Evolutionary conservation across 1,140 invertebrate species (phyloP), one percentile per base, ranked within the genome.

Genomic region (Drosophila varians): DNA sequence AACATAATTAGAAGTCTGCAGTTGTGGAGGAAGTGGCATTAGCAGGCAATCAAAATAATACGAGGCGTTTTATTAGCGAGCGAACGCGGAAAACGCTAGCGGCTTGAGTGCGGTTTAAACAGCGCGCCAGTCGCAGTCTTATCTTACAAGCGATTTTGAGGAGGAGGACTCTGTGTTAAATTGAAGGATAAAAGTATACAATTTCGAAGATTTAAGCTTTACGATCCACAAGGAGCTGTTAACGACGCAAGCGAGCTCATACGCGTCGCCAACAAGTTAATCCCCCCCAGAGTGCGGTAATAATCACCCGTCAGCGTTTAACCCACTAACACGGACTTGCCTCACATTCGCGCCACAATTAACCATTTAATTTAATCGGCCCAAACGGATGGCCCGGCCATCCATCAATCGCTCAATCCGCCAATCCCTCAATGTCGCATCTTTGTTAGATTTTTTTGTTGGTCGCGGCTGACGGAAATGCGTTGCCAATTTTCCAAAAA

Each of bases 1-100:
- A 75, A 71, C 72, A 58, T 80, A 84, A 83, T 83, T 79, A 83
- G 71, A 72, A 83, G 70, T 38, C 65, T 66, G 80, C 79, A 74
- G 47, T 61, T 57, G 69, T 36, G 51, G 62, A 75, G 80, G 77
- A 86, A 79, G 66, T 79, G 79, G 79, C 80, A 84, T 74, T 74
- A 74, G 52, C 60, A 74, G 58, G 52, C 71, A 74, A 74, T 74
- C 71, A 74, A 74, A 74, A 42, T 73, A 74, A 74, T 55, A 64
- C 46, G 18, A 55, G 23, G 62, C 65, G 65, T 55, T 56, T 55
- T 42, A 38, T 31, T 19, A 19, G 23, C 42, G 16, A 38, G 11
- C 25, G 7, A 28, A 55, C 43, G 34, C 36, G 51, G 7, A 28
- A 55, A 51, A 45, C 36, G 51, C 62, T 45, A 48, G 77, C 75